Evolutionary conservation across 1,140 invertebrate genomes (phyloP), one percentile per base, ranked within the genome.

Genomic region (Drosophila repleta): DNA sequence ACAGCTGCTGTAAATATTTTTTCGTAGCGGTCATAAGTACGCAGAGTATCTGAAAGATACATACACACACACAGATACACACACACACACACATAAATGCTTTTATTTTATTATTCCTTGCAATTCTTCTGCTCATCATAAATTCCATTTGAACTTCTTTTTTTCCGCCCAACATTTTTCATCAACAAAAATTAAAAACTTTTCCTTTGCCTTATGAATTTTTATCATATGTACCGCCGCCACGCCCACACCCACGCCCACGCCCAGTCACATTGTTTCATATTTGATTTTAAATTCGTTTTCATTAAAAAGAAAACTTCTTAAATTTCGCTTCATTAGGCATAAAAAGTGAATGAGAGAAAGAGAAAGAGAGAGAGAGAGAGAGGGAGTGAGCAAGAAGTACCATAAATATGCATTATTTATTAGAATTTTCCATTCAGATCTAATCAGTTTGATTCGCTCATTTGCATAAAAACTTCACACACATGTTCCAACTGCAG

Each of bases 1-100:
- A 65, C 68, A 81, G 73, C 64, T 74, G 78, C 74, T 77, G 78
- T 81, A 81, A 81, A 81, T 81, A 81, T 81, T 77, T 81, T 81
- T 76, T 51, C 61, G 41, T 43, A 57, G 45, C 53, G 53, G n/a
- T 65, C 78, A 80, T 68, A 81, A 73, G 58, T 70, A 48, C 32
- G 29, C 45, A 15, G 66, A 53, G 48, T 45, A 63, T 63, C 39
- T 62, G 13, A 15, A 3, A 15, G n/a, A 15, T 21, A 49, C 21
- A 26, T 3, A 51, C 21, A 17, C 21, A 49, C 13, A 37, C 10
- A 20, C 2, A 6, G 8, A 20, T 26, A 32, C 8, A 35, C 3
- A 5, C 2, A 52, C 26, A 13, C 6, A 37, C 4, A 37, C 4
- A 6, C 15, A 20, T 51, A 32, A 26, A 26, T 17, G 48, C 48